Evolutionary conservation across 2,113 vertebrate species (phyloP).

Genomic region (Engraulis encrasicolus): DNA sequence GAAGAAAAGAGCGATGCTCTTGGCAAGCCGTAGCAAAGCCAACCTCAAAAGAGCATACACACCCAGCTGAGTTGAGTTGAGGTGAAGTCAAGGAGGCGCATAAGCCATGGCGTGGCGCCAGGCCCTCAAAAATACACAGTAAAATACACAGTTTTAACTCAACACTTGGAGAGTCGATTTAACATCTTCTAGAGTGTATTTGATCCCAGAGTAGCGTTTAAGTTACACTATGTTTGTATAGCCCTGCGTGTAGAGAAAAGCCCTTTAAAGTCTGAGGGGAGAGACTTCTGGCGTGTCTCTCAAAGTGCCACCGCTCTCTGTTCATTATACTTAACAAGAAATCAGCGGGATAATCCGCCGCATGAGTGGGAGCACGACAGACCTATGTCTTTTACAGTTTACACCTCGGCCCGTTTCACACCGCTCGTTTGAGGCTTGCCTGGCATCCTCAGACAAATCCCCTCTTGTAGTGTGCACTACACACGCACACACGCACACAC

Average conservation of each 20-base stretch:
- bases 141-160: no score
- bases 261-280: background rate
- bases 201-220: no score
- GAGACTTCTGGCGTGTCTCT: background rate
- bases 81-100: conserved; percentile 14
- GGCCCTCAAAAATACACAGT: background rate
- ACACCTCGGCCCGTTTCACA: conserved; percentile 26
- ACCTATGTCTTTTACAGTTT: conserved; percentile 30
- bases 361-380: conserved; percentile 11
- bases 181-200: no score
- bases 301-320: background rate
- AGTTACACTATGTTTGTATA: no score
- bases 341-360: background rate
- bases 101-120: background rate
- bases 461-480: conserved; percentile 42
- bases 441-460: conserved; percentile 55
- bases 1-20: background rate
- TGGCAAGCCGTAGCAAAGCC: conserved; percentile 9
- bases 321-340: conserved; percentile 20
- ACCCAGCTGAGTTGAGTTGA: background rate
- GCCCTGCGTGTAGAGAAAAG: background rate
- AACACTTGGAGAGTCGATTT: no score
- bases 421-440: conserved; percentile 32
- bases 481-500: background rate
- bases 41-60: background rate